Evolutionary conservation across 2,888 invertebrate species (phyloP), one percentile per base, ranked within the genome.

Genomic region (Phyto melanocephala): DNA sequence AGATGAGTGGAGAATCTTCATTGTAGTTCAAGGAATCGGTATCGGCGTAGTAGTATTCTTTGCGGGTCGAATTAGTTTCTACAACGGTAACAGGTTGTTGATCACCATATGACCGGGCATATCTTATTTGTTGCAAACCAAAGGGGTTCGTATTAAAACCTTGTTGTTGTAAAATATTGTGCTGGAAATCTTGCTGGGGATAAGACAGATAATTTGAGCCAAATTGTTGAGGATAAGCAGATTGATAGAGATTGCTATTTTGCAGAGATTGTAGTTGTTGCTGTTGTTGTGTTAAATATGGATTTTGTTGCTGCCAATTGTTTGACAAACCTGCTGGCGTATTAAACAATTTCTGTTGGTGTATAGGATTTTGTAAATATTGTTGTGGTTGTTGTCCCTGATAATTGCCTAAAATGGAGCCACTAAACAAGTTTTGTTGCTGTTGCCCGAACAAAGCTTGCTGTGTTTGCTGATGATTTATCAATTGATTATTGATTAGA

Each of bases 1-100:
- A 60, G 40, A 42, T 11, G 17, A 17, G n/a, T 0, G 35, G 2
- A 33, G 72, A 42, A 15, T 67, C 15, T 63, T 79, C 78, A 50
- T 71, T 22, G 17, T 40, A 45, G 7, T 54, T 67, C 2, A 22
- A 85, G 83, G 77, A 85, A 28, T 88, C 88, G 17, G 85, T 87
- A 70, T 89, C 89, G 40, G 84, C 85, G 35, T 86, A 89, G 35
- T 90, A 89, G 40, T 86, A 89, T 28, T 89, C 90, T 62, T 89
- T 89, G 24, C 90, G 88, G 0, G 90, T 89, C 0, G 90, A 89
- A 20, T 89, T 89, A 0, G 90, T 89, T 70, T 90, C 89, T 4
- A 89, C 89, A 0, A 89, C 86, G 0, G 87, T 85, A 6, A 88
- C 63, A 0, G 89, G 89, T 22, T 89, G 50, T 11, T 70, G 75